Evolutionary conservation across 2,113 vertebrate genomes (phyloP).

Genomic region (Triplophysa tibetana): DNA sequence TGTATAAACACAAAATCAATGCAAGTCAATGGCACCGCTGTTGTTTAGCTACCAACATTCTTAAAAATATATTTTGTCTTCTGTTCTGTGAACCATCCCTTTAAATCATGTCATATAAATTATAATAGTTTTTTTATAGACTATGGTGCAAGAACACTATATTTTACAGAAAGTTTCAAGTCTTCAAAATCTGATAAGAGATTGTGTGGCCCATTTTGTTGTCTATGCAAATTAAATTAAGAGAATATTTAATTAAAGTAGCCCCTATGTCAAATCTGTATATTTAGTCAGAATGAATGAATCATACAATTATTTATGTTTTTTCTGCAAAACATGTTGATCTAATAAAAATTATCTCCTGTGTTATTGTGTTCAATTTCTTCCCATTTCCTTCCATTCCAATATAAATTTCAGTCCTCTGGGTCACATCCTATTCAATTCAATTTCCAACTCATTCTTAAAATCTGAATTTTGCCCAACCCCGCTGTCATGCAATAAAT

Average conservation of each 20-base stretch:
- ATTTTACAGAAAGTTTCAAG: not conserved
- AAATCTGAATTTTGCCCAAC: constrained; percentile 1
- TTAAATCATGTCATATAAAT: too few relatives aligned
- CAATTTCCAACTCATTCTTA: not conserved
- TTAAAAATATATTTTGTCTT: too few relatives aligned
- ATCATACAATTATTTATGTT: not conserved
- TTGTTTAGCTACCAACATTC: too few relatives aligned
- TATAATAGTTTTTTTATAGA: not conserved
- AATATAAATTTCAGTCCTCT: not conserved
- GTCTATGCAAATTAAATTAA: not conserved
- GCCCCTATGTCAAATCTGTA: not conserved
- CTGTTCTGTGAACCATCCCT: too few relatives aligned
- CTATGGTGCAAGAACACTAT: not conserved
- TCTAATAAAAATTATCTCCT: not conserved
- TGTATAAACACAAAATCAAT: too few relatives aligned
- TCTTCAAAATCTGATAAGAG: not conserved
- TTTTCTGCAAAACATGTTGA: not conserved
- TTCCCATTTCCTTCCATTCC: not conserved
- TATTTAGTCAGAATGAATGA: not conserved
- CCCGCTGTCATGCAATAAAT: constrained; percentile 11
- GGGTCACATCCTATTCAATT: not conserved
- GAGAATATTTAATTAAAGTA: too few relatives aligned
- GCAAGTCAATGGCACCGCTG: too few relatives aligned
- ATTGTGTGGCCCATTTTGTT: not conserved
- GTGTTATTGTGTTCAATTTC: not conserved